Evolutionary conservation across 2,888 invertebrate species (phyloP).

Genomic region (Phorcus lineatus): DNA sequence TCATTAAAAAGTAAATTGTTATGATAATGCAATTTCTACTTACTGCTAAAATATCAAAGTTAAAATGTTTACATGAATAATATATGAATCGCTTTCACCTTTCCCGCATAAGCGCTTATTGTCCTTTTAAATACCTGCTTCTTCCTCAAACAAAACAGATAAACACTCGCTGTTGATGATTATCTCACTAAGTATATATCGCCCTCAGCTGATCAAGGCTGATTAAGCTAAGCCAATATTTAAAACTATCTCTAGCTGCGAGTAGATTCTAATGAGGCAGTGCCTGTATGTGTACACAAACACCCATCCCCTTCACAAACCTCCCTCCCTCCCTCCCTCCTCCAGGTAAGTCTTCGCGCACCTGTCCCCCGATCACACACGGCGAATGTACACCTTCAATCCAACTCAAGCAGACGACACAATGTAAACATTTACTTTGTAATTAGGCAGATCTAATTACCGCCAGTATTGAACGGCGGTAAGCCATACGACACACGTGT

Average conservation of each 20-base stretch:
- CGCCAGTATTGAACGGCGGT: not conserved
- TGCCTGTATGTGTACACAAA: not conserved
- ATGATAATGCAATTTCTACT: too few species aligned
- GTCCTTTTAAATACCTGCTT: too few species aligned
- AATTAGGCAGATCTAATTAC: conserved; percentile 21
- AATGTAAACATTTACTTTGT: conserved; percentile 15
- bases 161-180: too few species aligned
- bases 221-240: not conserved
- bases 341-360: not conserved
- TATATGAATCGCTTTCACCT: too few species aligned
- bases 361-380: conserved; percentile 10
- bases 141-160: too few species aligned
- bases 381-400: not conserved
- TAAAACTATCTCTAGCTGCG: not conserved
- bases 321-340: too few species aligned
- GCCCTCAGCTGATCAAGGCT: too few species aligned
- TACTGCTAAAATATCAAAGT: too few species aligned
- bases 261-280: conserved; percentile 11
- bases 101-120: too few species aligned
- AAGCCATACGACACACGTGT: not conserved
- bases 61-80: too few species aligned
- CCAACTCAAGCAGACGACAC: conserved; percentile 21
- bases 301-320: not conserved
- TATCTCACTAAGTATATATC: too few species aligned
- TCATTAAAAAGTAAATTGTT: too few species aligned